Percentiles rank a stretch among this genome's conserved stretches.
Conservation (phyloP, 2,113 vertebrate genomes). For the Anguilla japonica region DNA sequence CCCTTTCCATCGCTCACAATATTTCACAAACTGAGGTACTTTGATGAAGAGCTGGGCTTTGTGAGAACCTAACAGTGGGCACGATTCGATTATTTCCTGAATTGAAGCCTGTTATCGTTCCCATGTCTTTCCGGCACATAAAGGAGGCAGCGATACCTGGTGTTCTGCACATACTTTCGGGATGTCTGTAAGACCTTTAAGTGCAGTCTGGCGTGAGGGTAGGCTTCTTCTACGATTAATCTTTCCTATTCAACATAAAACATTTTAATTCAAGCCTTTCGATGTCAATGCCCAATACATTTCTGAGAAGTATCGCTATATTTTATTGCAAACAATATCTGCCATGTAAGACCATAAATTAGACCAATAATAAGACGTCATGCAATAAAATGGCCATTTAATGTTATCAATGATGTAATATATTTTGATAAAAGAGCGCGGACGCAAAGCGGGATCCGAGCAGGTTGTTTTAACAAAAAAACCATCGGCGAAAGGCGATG, state of each 20-base stretch:
- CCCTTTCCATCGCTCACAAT: background rate
- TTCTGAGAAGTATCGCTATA: background rate
- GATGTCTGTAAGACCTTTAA: background rate
- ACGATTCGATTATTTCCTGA: background rate
- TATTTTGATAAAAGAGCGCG: background rate
- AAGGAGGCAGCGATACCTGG: background rate
- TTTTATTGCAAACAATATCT: slow-evolving; percentile 1
- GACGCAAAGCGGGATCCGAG: background rate
- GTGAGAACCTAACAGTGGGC: background rate
- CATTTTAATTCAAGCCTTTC: background rate
- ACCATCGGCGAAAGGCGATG: slow-evolving; percentile 29
- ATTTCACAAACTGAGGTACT: background rate
- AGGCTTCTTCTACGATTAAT: background rate
- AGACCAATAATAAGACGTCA: background rate
- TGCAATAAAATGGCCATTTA: background rate
- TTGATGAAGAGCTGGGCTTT: background rate
- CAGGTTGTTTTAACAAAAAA: slow-evolving; percentile 26
- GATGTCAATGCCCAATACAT: background rate
- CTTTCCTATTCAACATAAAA: background rate
- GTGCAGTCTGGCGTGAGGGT: background rate
- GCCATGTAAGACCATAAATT: background rate
- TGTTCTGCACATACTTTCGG: background rate
- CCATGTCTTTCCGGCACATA: background rate
- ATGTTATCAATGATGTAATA: background rate
- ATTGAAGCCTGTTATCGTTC: background rate